Evolutionary conservation across 1,140 invertebrate genomes (phyloP).

Genomic region (Cherax quadricarinatus): DNA sequence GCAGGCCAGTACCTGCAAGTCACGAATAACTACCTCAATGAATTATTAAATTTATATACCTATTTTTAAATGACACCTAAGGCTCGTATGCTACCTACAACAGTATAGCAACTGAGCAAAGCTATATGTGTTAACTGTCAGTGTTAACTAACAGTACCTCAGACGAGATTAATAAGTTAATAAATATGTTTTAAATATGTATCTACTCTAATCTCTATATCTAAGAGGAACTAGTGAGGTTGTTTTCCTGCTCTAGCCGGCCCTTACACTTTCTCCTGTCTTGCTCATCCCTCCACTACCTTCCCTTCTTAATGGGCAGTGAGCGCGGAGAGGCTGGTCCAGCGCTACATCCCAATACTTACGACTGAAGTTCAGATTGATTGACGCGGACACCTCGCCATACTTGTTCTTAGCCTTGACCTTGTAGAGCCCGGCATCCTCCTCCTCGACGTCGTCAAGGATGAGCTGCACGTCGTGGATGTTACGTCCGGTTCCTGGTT

Average conservation of each 20-base stretch:
- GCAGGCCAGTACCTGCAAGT: too few species aligned
- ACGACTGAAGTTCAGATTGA: constrained; percentile 99
- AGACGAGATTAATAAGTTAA: too few species aligned
- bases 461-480: constrained; percentile 94
- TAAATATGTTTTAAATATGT: too few species aligned
- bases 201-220: too few species aligned
- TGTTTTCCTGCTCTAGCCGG: background rate
- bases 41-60: too few species aligned
- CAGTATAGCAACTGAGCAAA: too few species aligned
- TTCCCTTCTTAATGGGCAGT: background rate
- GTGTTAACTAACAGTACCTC: too few species aligned
- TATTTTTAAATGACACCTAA: too few species aligned
- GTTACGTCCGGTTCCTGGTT: constrained; percentile 86
- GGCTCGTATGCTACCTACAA: too few species aligned
- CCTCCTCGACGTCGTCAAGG: constrained; percentile 96
- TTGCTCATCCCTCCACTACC: background rate
- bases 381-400: constrained; percentile 98
- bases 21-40: too few species aligned
- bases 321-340: background rate
- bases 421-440: constrained; percentile 97
- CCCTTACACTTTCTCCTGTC: background rate
- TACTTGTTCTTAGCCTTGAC: constrained; percentile 98
- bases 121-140: too few species aligned
- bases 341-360: constrained; percentile 79
- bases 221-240: too few species aligned